Base-by-base conservation (phyloP, 2,888 invertebrate genomes). In the Asteroscopus sphinx region DNA sequence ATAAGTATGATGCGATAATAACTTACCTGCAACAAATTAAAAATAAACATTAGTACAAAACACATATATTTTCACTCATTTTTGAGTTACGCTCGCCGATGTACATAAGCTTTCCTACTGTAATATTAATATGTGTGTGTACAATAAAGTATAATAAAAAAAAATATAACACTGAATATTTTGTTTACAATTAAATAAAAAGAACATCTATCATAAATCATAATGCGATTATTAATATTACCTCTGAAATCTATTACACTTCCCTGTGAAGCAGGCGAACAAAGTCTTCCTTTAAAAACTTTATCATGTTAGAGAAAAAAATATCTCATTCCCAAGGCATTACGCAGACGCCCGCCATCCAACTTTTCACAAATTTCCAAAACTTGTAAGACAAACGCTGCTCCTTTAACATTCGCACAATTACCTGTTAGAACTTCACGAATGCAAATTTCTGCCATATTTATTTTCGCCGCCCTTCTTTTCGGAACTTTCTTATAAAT, bases 361-460 rank as follows among this genome's bases (percentile, higher is more conserved):
- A 76, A 76, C 70, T 76, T 76, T 76, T 68, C 70, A 68, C 68
- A 73, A 76, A 76, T 76, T 76, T 61, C 60, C 62, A 62, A 68
- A 76, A 76, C 75, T 76, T 76, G 58, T 67, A 76, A 76, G 76
- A 76, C 75, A 76, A 76, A 76, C 76, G 69, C 64, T 65, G 68
- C 36, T 73, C 66, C 75, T 63, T 64, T 68, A 67, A 76, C 76
- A 76, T 77, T 68, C 62, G 67, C 60, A 77, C 69, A 69, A 70
- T 75, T 74, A 72, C 76, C 68, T 67, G 68, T 60, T 68, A 73
- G 68, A 71, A 76, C 63, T 71, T 74, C 60, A 56, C 59, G 30
- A 65, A 76, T 77, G 77, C 76, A 78, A 77, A 76, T 77, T 69
- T 59, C 58, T 56, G 57, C 67, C 59, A 71, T 73, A 76, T 74